Evolutionary conservation across 2,113 vertebrate genomes (phyloP).

Genomic region (Notothenia rossii): DNA sequence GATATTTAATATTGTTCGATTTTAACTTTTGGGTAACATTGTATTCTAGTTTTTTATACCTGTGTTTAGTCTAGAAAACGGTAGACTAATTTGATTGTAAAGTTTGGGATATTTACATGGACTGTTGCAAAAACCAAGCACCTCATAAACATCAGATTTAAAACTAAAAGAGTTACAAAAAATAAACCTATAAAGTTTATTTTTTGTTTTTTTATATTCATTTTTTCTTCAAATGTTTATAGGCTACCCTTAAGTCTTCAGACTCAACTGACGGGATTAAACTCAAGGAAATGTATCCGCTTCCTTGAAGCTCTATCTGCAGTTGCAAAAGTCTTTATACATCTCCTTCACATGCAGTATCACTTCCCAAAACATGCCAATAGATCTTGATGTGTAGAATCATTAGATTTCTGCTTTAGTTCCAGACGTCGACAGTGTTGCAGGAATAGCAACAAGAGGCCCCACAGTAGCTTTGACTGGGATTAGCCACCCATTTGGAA

Average conservation of each 20-base stretch:
- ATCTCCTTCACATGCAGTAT: background rate
- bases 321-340: background rate
- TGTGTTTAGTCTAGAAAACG: no score
- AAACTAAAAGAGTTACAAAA: no score
- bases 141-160: no score
- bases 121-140: no score
- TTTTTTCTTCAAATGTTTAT: no score
- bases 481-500: conserved; percentile 76
- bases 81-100: no score
- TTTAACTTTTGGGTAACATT: no score
- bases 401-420: background rate
- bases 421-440: conserved; percentile 58
- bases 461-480: conserved; percentile 67
- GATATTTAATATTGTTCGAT: no score
- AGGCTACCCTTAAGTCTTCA: background rate
- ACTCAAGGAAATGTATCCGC: background rate
- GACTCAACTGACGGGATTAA: background rate
- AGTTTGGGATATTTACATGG: no score
- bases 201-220: background rate
- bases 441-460: conserved; percentile 14
- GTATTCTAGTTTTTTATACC: no score
- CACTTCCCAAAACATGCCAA: background rate
- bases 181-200: no score
- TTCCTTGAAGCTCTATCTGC: background rate
- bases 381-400: conserved; percentile 9